These are phyloP conservation scores for Drosophila cardini DNA, from an alignment of 1,140 invertebrate species.

Conservation along the genomic window DNA sequence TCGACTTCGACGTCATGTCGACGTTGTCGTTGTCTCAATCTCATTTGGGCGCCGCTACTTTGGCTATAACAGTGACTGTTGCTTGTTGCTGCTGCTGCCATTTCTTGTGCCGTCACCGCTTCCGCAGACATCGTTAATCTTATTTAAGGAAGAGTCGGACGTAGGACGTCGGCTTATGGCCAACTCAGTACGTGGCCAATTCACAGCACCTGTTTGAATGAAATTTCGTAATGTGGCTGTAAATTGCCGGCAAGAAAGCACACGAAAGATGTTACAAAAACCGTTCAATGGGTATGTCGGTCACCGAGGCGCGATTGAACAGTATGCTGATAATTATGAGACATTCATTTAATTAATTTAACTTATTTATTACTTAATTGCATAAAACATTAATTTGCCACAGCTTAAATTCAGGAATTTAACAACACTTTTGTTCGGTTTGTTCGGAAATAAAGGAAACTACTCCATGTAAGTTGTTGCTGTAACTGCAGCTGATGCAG, in stretches of 20 bases:
- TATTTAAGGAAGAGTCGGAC: constrained; percentile 61
- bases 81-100: constrained; percentile 10
- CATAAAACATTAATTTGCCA: too few relatives aligned
- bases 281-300: constrained; percentile 9
- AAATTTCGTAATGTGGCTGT: constrained; percentile 15
- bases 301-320: constrained; percentile 4
- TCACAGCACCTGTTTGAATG: constrained; percentile 38
- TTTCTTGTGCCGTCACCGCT: constrained; percentile 19
- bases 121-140: constrained; percentile 61
- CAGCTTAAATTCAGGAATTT: not conserved
- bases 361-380: too few relatives aligned
- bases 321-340: not conserved
- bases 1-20: constrained; percentile 20
- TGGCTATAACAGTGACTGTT: constrained; percentile 2
- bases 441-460: not conserved
- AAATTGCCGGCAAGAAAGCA: constrained; percentile 5
- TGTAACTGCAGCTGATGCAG: constrained; percentile 11
- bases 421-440: too few relatives aligned
- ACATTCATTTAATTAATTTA: too few relatives aligned
- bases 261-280: not conserved
- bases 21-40: constrained; percentile 46
- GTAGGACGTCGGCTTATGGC: constrained; percentile 36
- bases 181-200: constrained; percentile 19
- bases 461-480: not conserved
- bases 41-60: constrained; percentile 48